Conservation (phyloP, 2,113 vertebrate genomes). For the Lophotis ruficrista region DNA sequence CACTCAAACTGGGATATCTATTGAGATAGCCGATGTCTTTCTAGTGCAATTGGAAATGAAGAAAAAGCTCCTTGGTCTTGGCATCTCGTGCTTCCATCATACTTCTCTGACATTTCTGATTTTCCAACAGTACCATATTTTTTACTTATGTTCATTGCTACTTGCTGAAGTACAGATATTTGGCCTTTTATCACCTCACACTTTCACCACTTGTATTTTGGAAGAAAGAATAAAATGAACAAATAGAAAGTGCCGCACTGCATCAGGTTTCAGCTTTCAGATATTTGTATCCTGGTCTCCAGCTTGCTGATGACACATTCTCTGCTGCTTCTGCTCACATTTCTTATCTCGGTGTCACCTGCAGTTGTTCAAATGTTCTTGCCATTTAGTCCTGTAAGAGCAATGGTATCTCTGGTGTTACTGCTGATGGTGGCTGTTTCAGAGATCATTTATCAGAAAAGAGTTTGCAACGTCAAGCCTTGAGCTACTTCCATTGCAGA, state of each 20-base stretch:
- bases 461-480: neutral
- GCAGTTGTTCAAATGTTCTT: neutral
- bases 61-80: neutral
- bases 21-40: neutral
- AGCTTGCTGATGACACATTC: neutral
- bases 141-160: neutral
- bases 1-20: neutral
- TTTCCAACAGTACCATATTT: neutral
- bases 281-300: neutral
- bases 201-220: neutral
- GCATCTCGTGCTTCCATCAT: neutral
- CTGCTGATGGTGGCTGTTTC: constrained; percentile 4
- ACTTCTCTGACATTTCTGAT: neutral
- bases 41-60: neutral
- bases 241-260: neutral
- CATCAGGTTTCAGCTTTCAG: neutral
- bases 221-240: neutral
- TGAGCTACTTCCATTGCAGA: neutral
- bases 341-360: neutral
- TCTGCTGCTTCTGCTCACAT: neutral
- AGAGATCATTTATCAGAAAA: neutral
- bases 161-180: neutral
- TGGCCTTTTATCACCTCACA: neutral
- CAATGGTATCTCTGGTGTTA: neutral
- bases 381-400: neutral